Evolutionary conservation across 2,797 vertebrate species (phyloP), one percentile per base, ranked within the genome.

Genomic region (Platyrinchus mystaceus): DNA sequence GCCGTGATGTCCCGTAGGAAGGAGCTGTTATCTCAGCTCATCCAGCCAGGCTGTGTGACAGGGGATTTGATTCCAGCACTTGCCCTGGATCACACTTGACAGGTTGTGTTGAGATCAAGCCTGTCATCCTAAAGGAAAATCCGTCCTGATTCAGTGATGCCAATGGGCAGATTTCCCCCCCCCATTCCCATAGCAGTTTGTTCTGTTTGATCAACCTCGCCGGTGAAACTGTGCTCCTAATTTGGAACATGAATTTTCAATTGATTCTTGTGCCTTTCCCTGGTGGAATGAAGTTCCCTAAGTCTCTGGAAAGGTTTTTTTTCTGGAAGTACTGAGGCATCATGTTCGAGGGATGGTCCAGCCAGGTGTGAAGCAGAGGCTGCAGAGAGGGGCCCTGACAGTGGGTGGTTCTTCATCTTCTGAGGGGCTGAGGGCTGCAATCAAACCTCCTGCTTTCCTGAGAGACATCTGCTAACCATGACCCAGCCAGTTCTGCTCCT

Each of bases 401-500:
- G 50, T 1, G 17, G 11, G 21, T 39, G 44, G 37, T 11, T 73
- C 34, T 43, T 26, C 10, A 49, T 32, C 27, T 64, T 11, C 52
- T 30, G 24, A 4, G 55, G 34, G n/a, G 12, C 47, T 19, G 23
- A 4, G 55, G 47, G 43, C 62, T 75, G 4, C 34, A 18, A 46
- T 13, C 12, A 46, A 66, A 34, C 5, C 8, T 6, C 24, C 2
- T 28, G 6, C 17, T 41, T 12, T 36, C 26, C 36, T 5, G 37
- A 32, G n/a, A 47, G 37, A 47, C 12, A 9, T 0, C 7, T 8
- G 11, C 41, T 58, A 36, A 22, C 0, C 0, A 5, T 14, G 32
- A 20, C 60, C 46, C 22, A 3, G 44, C 21, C 69, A 34, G 12
- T 18, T 6, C 36, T 86, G 21, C 10, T 43, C 55, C 46, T 58